Percentiles rank a stretch among this genome's conserved stretches.
phyloP scores from a whole-genome alignment of 2,888 invertebrate species.

The Chrysolina oricalcia region DNA sequence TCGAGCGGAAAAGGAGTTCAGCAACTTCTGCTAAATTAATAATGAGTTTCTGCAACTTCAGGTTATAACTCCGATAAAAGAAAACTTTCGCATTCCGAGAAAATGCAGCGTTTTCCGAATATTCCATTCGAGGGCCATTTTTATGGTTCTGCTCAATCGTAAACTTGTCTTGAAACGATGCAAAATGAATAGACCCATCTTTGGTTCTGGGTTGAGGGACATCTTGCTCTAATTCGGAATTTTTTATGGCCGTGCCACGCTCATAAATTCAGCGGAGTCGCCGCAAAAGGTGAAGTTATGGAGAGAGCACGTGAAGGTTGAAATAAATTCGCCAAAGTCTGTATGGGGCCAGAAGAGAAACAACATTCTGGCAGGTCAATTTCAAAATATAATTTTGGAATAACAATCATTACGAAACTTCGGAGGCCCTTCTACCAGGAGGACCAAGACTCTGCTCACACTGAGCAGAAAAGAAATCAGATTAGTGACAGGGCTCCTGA shows the following conservation, averaged over 20 bases:
- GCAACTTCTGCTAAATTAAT: too few species aligned
- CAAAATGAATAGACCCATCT: conserved; percentile 4
- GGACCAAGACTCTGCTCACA: too few species aligned
- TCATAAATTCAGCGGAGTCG: background rate
- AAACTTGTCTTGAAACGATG: background rate
- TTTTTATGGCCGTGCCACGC: background rate
- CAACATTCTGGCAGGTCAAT: too few species aligned
- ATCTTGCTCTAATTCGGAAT: background rate
- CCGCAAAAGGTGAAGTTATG: background rate
- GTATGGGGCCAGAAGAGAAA: too few species aligned
- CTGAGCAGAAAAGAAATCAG: too few species aligned
- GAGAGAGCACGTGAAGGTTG: background rate
- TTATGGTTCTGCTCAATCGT: background rate
- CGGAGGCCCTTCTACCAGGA: too few species aligned
- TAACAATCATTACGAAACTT: too few species aligned
- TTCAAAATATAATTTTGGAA: too few species aligned
- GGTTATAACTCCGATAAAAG: background rate
- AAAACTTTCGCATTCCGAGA: background rate
- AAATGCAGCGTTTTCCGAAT: background rate
- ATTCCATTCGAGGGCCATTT: background rate
- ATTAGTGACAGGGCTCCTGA: too few species aligned
- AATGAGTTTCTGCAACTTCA: too few species aligned
- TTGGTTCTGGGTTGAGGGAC: background rate
- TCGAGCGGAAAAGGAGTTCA: too few species aligned
- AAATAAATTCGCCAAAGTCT: too few species aligned